Base-by-base conservation (phyloP, 2,888 invertebrate genomes). In the Ophioninae sp. region DNA sequence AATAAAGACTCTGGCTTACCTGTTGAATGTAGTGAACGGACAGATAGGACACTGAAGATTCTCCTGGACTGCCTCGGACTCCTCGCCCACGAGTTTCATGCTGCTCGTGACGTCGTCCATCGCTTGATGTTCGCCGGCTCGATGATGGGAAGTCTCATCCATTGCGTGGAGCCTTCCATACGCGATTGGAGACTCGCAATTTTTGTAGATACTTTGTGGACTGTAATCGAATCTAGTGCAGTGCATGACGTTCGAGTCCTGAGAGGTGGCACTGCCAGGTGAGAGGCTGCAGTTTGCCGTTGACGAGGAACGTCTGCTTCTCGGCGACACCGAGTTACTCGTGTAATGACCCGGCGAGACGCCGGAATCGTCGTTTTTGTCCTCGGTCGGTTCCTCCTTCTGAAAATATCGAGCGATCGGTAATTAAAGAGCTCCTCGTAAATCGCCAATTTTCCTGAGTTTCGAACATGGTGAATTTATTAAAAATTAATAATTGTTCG, bases 31-130 rank as follows among this genome's bases (percentile, higher is more conserved):
- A 59, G 93, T 89, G 86, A 93, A 94, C 59, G 91, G 90, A 87
- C 95, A 94, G 59, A 94, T 89, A 82, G 94, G 94, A 86, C 95
- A 94, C 89, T 93, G 93, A 88, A 92, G 93, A 10, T 86, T 85
- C 68, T 89, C 86, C 79, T 85, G 85, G 6, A 61, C 9, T 8
- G 77, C 8, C 17, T 86, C 85, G 2, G 65, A 39, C 69, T 85
- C 83, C 1, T 87, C 87, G 74, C 67, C 74, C n/a, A 71, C 64
- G 10, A 83, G 65, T 76, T 86, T 87, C 78, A 83, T 72, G 20
- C 74, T 82, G 51, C 78, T 85, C n/a, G 88, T 83, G 6, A 82
- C 84, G 0, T 81, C 71, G 56, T 87, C 86, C 86, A 87, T 87
- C n/a, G 86, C 61, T 68, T 84, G 87, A 8, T 88, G 78, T 3